Evolutionary conservation across 1,140 invertebrate species (phyloP).

Genomic region (Neocloeon triangulifer): DNA sequence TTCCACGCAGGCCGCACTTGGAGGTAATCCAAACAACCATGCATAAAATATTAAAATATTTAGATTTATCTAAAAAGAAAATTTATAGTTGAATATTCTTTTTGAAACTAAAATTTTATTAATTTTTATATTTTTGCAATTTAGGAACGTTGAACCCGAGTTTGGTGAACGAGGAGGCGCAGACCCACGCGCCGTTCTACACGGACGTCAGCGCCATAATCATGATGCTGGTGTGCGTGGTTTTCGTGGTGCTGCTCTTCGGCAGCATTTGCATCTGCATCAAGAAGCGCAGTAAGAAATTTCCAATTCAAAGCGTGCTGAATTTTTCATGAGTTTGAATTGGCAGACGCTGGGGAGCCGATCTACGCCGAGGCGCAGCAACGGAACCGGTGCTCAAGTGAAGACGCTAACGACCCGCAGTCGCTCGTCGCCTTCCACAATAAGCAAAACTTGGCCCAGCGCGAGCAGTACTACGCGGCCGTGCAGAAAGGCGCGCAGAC

Average conservation of each 20-base stretch:
- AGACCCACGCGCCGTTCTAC: slow-evolving; percentile 7
- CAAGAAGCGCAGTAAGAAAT: slow-evolving; percentile 11
- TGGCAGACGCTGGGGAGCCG: too few relatives aligned
- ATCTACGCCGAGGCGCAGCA: not conserved
- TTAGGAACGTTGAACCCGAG: slow-evolving; percentile 8
- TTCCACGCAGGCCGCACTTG: slow-evolving; percentile 25
- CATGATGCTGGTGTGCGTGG: slow-evolving; percentile 9
- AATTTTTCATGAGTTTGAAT: too few relatives aligned
- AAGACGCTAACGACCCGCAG: too few relatives aligned
- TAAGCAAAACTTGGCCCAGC: slow-evolving; percentile 10
- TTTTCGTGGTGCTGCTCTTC: slow-evolving; percentile 6
- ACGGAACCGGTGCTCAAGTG: not conserved
- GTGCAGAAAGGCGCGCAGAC: slow-evolving; percentile 9
- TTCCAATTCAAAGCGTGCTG: too few relatives aligned
- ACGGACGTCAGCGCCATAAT: slow-evolving; percentile 8
- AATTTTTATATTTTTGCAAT: too few relatives aligned
- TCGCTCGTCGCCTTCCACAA: slow-evolving; percentile 8
- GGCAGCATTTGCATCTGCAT: slow-evolving; percentile 10
- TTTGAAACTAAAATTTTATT: too few relatives aligned
- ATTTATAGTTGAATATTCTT: too few relatives aligned
- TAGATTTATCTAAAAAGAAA: too few relatives aligned
- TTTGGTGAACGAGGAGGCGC: slow-evolving; percentile 3
- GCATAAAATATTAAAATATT: too few relatives aligned
- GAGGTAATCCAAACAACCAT: slow-evolving; percentile 15
- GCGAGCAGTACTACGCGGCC: slow-evolving; percentile 10